Base-by-base conservation (phyloP, 2,797 vertebrate genomes). In the Alfaro cultratus region DNA sequence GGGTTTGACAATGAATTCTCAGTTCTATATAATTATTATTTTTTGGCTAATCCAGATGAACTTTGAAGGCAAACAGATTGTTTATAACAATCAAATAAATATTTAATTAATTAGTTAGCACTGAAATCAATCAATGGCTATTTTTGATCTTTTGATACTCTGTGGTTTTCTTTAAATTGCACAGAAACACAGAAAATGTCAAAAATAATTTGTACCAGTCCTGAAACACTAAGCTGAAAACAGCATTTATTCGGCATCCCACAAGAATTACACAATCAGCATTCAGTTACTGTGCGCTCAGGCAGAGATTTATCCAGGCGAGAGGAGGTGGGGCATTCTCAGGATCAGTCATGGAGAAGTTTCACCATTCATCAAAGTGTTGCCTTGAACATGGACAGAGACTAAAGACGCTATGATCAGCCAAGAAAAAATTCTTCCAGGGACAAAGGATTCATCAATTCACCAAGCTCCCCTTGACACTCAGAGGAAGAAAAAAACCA, bases 311-410 rank as follows among this genome's bases (percentile, higher is more conserved):
- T 79, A 79, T 76, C 26, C 84, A 4, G 81, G 51, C 78, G 1
- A 34, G 60, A 75, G 71, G 71, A 73, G 39, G 47, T 16, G 49
- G 49, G 71, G 68, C 39, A 62, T 73, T 80, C 6, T 23, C 1
- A 68, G 74, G 79, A 88, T 85, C 91, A 94, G 88, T 92, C 91
- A 93, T 87, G 92, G 87, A 81, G 79, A 85, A 82, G 78, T 83
- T 83, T 85, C 68, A 81, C 84, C 83, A 76, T 93, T 88, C 74
- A 91, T 93, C 91, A 94, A 78, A 68, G 76, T 76, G 87, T 89
- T 83, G 91, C 92, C 91, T 94, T 92, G 93, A 93, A 92, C 84
- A 76, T 75, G 82, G 91, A 93, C 89, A 85, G 85, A 91, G 91
- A 94, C 89, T 92, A 90, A 93, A 92, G 89, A 91, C 1, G 41